Evolutionary conservation across 2,888 invertebrate genomes (phyloP).

Genomic region (Drosophila paramelanica): DNA sequence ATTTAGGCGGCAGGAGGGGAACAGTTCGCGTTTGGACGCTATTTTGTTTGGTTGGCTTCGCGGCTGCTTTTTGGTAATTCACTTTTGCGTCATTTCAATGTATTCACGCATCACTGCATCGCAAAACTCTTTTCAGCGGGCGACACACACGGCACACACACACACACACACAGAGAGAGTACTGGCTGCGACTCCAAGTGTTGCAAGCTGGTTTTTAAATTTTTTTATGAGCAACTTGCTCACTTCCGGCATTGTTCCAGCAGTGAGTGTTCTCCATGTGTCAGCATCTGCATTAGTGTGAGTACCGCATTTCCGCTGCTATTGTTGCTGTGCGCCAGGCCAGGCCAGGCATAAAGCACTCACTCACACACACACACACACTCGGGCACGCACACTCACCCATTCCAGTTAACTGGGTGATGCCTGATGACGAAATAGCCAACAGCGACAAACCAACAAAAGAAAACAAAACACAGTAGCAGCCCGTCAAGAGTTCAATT

Average conservation of each 20-base stretch:
- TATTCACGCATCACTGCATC: constrained; percentile 54
- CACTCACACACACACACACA: neutral
- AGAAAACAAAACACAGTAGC: constrained; percentile 12
- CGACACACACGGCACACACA: constrained; percentile 42
- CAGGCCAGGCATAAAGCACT: constrained; percentile 22
- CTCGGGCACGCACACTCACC: constrained; percentile 5
- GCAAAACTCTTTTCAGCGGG: constrained; percentile 41
- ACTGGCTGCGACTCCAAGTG: constrained; percentile 22
- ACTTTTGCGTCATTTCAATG: constrained; percentile 50
- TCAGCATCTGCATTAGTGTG: constrained; percentile 22
- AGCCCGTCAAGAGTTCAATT: constrained; percentile 69
- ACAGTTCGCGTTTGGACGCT: constrained; percentile 18
- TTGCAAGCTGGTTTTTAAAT: constrained; percentile 30
- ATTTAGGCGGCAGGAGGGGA: neutral
- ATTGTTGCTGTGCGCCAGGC: constrained; percentile 49
- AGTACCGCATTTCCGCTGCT: constrained; percentile 68
- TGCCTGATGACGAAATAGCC: constrained; percentile 51
- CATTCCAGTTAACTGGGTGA: constrained; percentile 57
- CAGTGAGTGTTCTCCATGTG: constrained; percentile 5
- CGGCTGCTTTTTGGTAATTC: constrained; percentile 36
- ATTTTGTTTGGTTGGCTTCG: constrained; percentile 11
- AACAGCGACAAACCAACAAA: constrained; percentile 33
- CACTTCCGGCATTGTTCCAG: constrained; percentile 45
- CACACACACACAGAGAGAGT: constrained; percentile 11
- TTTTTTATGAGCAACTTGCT: constrained; percentile 46